These are phyloP conservation scores for Diplogasteroides magnus DNA, from an alignment of 1,140 invertebrate species.

Conservation along the genomic window DNA sequence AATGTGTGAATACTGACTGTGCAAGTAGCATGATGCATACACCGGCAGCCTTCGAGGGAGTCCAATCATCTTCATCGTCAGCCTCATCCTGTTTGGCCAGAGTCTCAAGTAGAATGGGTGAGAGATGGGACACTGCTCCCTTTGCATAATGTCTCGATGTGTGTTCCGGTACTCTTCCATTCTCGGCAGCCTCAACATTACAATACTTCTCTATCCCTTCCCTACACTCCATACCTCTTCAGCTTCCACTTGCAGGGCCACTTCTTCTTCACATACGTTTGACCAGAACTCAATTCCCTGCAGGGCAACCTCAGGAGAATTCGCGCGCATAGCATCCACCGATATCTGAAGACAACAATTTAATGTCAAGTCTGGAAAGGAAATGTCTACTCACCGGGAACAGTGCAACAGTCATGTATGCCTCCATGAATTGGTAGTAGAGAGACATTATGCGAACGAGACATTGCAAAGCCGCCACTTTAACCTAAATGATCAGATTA, in stretches of 20 bases:
- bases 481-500: slow-evolving; percentile 64
- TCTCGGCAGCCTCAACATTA: slow-evolving; percentile 13
- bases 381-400: slow-evolving; percentile 26
- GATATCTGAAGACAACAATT: slow-evolving; percentile 69
- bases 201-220: slow-evolving; percentile 72
- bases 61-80: slow-evolving; percentile 99
- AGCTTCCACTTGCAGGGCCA: slow-evolving; percentile 88
- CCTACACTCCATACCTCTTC: slow-evolving; percentile 67
- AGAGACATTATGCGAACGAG: slow-evolving; percentile 97
- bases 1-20: too few relatives aligned
- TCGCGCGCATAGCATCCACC: slow-evolving; percentile 94
- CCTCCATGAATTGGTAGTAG: slow-evolving; percentile 98
- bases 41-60: slow-evolving; percentile 95
- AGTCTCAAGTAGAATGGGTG: slow-evolving; percentile 86
- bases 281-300: slow-evolving; percentile 99
- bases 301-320: slow-evolving; percentile 86
- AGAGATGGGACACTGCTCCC: slow-evolving; percentile 87
- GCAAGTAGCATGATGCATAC: slow-evolving; percentile 98
- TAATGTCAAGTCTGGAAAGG: not conserved
- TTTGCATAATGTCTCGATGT: slow-evolving; percentile 85
- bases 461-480: slow-evolving; percentile 92
- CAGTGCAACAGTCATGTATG: slow-evolving; percentile 97
- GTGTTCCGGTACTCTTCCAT: slow-evolving; percentile 77
- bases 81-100: slow-evolving; percentile 68
- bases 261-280: slow-evolving; percentile 97